Base-by-base conservation (phyloP, 2,797 vertebrate genomes). In the Phataginus tricuspis region DNA sequence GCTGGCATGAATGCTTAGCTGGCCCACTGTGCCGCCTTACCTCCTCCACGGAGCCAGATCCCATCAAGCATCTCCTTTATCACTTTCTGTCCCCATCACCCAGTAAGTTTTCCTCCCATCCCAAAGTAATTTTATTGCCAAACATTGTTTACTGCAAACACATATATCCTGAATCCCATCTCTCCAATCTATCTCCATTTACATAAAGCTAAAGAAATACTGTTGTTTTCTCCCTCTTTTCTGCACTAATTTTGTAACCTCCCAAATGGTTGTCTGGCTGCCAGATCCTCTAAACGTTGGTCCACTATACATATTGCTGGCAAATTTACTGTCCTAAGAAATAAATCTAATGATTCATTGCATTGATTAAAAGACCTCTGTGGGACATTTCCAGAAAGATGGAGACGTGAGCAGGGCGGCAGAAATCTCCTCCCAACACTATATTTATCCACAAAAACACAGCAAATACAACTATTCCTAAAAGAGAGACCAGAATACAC, bases 1-100 rank as follows among this genome's bases (percentile, higher is more conserved):
- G 12, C 3, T 23, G 45, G 15, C 15, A 14, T 0, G 7, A 29
- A 23, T 9, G 14, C 25, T 51, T 3, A 19, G 7, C 16, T 16
- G 53, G 3, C 37, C 0, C 29, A 34, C 18, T 29, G 39, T 10
- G 2, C 4, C 11, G 11, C 31, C 11, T 63, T n/a, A 45, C 51
- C 27, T 39, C n/a, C 21, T 4, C 49, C 23, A 59, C 16, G 7
- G 45, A 27, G 14, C 45, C 2, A 27, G 12, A 1, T 34, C n/a
- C 69, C 21, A 5, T 37, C 25, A 16, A 25, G 23, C 8, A 31
- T 23, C 25, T 66, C 31, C 9, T 63, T 29, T 51, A 10, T 78
- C 37, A 39, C 2, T 53, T 86, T 39, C 23, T 3, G 19, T 64
- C 25, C 42, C 31, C 27, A 45, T 53, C 25, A 31, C n/a, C 63